Evolutionary conservation across 1,140 invertebrate species (phyloP), one percentile per base, ranked within the genome.

Genomic region (Pollicipes pollicipes): DNA sequence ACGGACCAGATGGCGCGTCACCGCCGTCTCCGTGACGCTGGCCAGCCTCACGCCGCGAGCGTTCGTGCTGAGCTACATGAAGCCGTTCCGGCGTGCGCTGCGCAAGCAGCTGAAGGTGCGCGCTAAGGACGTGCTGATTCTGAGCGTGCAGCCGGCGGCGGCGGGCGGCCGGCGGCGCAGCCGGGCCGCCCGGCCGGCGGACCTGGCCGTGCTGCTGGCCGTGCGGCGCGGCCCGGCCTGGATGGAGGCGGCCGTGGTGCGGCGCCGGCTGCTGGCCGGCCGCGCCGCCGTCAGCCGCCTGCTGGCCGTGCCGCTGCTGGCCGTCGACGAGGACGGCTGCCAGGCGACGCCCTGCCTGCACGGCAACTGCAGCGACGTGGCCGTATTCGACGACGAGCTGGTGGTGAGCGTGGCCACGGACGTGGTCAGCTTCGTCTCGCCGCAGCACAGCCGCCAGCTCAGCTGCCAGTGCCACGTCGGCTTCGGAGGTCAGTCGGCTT

Each of bases 151-250:
- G 68, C 82, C 1, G 85, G 86, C 75, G 88, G 90, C 74, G 84
- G 90, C 3, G 76, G 88, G 90, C 10, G 83, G 88, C 75, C 79
- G 84, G 30, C 3, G 85, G 85, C 1, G 80, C 76, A 3, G 84
- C 85, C 30, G 83, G 83, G 45, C 63, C 30, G 32, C 26, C 35
- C 29, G 30, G 29, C 1, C 71, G 75, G 68, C 73, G 83, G 80
- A 95, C 78, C 82, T 96, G 3, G 93, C 97, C 79, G 87, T 97
- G 16, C 82, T 95, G 0, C 90, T 98, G 76, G 88, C 90, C 13
- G 90, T 96, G 0, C 84, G 85, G 32, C 88, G 86, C 75, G 21
- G 79, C 74, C 74, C 78, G 75, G 75, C 78, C 1, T 87, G 83
- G 74, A 84, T 83, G 74, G 78, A 83, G 0, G 83, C 87, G 8